Evolutionary conservation across 2,113 vertebrate species (phyloP).

Genomic region (Crotalus tigris): DNA sequence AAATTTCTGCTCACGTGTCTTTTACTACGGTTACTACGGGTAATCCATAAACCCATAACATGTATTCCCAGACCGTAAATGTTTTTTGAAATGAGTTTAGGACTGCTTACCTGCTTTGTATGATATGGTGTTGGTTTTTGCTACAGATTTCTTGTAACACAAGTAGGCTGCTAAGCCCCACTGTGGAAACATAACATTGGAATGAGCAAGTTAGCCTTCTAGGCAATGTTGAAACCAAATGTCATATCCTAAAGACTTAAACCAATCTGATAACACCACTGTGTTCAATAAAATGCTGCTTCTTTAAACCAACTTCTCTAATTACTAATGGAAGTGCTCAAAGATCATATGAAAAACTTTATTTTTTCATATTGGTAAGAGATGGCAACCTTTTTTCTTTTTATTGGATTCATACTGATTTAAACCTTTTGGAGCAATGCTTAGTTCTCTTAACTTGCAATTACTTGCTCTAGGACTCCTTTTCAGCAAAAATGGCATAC

Average conservation of each 20-base stretch:
- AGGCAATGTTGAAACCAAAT: constrained; percentile 12
- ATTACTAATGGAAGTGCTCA: background rate
- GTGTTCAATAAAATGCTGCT: background rate
- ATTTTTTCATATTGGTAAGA: background rate
- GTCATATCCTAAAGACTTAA: background rate
- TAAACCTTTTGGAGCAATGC: background rate
- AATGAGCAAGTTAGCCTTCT: background rate
- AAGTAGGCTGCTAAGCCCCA: constrained; percentile 96
- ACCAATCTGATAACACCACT: background rate
- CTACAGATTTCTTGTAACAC: constrained; percentile 98
- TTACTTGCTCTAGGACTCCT: background rate
- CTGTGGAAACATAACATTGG: constrained; percentile 69
- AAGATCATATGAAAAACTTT: background rate
- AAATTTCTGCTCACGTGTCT: background rate
- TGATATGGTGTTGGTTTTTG: constrained; percentile 94
- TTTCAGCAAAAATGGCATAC: background rate
- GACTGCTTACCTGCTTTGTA: constrained; percentile 92
- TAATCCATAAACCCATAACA: background rate
- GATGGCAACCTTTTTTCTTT: constrained; percentile 18
- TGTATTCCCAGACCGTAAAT: background rate
- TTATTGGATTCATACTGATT: background rate
- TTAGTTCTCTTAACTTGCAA: constrained; percentile 6
- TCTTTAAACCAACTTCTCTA: background rate
- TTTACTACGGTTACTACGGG: background rate
- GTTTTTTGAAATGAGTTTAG: constrained; percentile 19